phyloP scores from a whole-genome alignment of 2,797 vertebrate species.

The Eulemur rubriventer region DNA sequence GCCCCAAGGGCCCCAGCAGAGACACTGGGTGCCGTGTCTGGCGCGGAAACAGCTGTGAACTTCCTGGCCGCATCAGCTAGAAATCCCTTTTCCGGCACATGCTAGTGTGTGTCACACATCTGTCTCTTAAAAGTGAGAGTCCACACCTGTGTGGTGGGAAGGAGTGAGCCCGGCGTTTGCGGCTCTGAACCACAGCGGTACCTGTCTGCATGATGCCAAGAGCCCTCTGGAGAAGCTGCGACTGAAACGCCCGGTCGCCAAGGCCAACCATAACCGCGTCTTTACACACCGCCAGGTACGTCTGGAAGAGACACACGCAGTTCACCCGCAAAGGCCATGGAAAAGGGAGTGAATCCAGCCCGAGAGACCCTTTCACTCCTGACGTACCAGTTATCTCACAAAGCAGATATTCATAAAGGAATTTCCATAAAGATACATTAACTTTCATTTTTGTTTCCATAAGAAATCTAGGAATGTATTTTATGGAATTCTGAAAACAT shows the following conservation, averaged over 20 bases:
- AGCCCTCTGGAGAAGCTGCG: slow-evolving; percentile 88
- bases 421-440: background rate
- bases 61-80: background rate
- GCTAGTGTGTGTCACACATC: background rate
- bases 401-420: background rate
- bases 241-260: slow-evolving; percentile 88
- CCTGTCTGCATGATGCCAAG: slow-evolving; percentile 89
- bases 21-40: background rate
- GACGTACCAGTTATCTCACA: background rate
- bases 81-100: no score
- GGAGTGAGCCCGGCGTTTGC: fast-evolving
- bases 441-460: background rate
- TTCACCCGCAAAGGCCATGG: background rate
- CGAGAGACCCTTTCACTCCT: background rate
- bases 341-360: background rate
- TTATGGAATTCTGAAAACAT: background rate
- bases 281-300: slow-evolving; percentile 89
- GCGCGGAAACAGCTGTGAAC: background rate
- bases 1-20: background rate
- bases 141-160: background rate
- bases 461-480: background rate
- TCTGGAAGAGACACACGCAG: slow-evolving; percentile 82
- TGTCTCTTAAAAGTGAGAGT: background rate
- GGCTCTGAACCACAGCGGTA: slow-evolving; percentile 66
- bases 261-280: slow-evolving; percentile 92